Evolutionary conservation across 2,797 vertebrate species (phyloP).

Genomic region (Cryptoprocta ferox): DNA sequence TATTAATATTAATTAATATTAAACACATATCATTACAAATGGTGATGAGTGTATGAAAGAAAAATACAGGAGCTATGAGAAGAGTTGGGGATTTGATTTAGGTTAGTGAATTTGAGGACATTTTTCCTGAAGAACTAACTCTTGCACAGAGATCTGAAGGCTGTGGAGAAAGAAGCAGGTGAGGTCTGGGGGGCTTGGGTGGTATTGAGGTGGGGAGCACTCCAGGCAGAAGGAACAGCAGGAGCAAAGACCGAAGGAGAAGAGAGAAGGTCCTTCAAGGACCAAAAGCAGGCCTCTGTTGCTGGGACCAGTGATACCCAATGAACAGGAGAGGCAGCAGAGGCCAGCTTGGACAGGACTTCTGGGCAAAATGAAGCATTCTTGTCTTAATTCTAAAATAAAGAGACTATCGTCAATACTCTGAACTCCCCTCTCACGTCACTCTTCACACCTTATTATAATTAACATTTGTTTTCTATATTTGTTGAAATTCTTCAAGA

Average conservation of each 20-base stretch:
- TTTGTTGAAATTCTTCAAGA: neutral
- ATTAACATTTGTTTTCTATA: neutral
- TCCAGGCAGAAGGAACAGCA: neutral
- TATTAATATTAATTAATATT: neutral
- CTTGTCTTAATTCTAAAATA: neutral
- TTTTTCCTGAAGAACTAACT: neutral
- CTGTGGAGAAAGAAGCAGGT: neutral
- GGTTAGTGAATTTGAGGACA: neutral
- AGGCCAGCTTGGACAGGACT: no score
- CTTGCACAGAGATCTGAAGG: neutral
- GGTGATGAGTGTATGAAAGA: neutral
- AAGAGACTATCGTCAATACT: neutral
- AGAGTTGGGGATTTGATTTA: neutral
- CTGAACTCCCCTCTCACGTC: neutral
- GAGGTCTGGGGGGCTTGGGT: neutral
- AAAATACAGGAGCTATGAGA: neutral
- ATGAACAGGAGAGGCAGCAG: neutral
- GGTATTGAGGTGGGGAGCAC: neutral
- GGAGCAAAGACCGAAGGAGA: neutral
- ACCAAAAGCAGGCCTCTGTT: neutral
- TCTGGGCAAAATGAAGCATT: neutral
- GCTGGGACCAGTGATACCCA: neutral
- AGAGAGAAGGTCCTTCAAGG: neutral
- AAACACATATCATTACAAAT: neutral
- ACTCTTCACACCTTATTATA: neutral